Evolutionary conservation across 1,140 invertebrate genomes (phyloP).

Genomic region (Pteromalus puparum): DNA sequence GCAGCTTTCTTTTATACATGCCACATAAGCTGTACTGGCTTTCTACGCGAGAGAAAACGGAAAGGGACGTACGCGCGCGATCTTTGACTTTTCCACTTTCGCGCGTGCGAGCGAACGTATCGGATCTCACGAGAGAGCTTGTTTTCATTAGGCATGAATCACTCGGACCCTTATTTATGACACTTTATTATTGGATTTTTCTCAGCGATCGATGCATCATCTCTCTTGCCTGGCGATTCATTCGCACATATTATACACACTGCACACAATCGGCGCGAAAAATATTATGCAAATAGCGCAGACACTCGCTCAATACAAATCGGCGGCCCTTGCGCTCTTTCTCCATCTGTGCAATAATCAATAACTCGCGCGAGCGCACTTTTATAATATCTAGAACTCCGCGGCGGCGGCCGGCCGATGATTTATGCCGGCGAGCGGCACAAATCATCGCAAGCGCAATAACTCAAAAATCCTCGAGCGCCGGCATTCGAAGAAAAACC

Average conservation of each 20-base stretch:
- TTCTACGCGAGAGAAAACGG: not conserved
- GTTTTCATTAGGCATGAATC: not conserved
- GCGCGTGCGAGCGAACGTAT: too few species aligned
- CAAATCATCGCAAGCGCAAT: slow-evolving; percentile 22
- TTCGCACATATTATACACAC: too few species aligned
- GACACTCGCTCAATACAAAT: not conserved
- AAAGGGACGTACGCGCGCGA: not conserved
- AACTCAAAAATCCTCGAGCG: slow-evolving; percentile 8
- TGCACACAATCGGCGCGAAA: not conserved
- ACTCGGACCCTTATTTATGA: slow-evolving; percentile 3
- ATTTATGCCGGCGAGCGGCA: not conserved
- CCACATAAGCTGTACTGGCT: too few species aligned
- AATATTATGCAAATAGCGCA: slow-evolving; percentile 2
- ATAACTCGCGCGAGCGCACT: not conserved
- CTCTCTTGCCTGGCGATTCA: too few species aligned
- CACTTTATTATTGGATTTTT: slow-evolving; percentile 5
- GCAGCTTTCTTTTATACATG: not conserved
- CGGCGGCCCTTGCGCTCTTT: not conserved
- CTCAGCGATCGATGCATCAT: not conserved
- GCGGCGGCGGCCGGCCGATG: not conserved
- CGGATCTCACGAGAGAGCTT: not conserved
- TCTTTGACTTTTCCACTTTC: slow-evolving; percentile 4
- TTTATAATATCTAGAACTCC: not conserved
- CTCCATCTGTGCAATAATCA: not conserved
- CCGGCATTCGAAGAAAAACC: slow-evolving; percentile 2